Base-by-base conservation (phyloP, 2,888 invertebrate species). In the Drosophila putrida region DNA sequence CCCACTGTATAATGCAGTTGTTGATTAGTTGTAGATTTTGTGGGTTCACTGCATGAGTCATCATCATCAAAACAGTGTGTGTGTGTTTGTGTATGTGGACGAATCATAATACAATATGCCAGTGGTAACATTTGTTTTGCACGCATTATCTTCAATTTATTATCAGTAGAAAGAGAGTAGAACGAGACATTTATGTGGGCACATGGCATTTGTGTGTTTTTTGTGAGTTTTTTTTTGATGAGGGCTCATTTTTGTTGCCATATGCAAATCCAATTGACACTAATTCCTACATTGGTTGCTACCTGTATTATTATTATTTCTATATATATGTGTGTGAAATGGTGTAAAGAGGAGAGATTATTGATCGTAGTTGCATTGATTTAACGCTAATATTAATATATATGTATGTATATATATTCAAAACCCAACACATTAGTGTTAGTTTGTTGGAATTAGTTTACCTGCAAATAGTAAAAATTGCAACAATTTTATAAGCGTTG, bases 241-340 rank as follows among this genome's bases (percentile, higher is more conserved):
- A 49, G 55, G 71, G 74, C 47, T 15, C n/a, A 44, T 49, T 54
- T 54, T 58, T 44, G 27, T 43, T 51, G 49, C 44, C 43, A 58
- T 50, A 59, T 75, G 58, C 41, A 75, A 75, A 70, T 54, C 55
- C 27, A 49, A 70, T 75, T 62, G 50, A 59, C 54, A 58, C 44
- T 62, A 67, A 64, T 65, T 58, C 13, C 13, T 46, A 13, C 31
- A 43, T 10, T 28, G 38, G 38, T 11, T 54, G 20, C 27, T 57
- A 51, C 20, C 46, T 57, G 35, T 20, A 55, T 38, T 46, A 0
- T 0, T 47, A 20, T 41, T 20, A 20, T 20, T 41, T n/a, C n/a
- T n/a, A n/a, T n/a, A 6, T 27, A 6, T 28, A 28, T 44, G 36
- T 27, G 8, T 51, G 25, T 11, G 13, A 5, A 0, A 46, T 8